Evolutionary conservation across 2,888 invertebrate genomes (phyloP).

Genomic region (Saturnia japonica): DNA sequence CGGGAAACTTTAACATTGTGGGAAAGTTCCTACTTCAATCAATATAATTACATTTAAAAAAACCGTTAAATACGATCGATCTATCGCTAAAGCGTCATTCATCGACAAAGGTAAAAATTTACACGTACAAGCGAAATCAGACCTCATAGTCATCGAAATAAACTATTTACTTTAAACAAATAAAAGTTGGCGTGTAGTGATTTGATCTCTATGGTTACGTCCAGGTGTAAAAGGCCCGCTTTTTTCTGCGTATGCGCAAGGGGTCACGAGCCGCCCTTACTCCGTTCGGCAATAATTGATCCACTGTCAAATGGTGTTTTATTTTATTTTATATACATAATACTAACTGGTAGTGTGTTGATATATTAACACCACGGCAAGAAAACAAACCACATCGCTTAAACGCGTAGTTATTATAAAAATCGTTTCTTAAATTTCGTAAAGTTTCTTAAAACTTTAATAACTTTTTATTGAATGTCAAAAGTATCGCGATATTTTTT

Average conservation of each 20-base stretch:
- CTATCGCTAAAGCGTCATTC: neutral
- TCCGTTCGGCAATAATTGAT: constrained; percentile 34
- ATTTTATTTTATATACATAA: neutral
- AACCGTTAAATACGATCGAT: constrained; percentile 12
- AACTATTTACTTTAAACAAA: neutral
- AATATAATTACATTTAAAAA: neutral
- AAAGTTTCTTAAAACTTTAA: too few species aligned
- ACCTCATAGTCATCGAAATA: neutral
- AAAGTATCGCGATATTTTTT: too few species aligned
- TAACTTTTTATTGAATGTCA: too few species aligned
- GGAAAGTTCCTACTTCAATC: neutral
- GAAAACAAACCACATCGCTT: too few species aligned
- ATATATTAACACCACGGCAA: too few species aligned
- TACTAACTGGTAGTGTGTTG: neutral
- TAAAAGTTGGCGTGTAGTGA: constrained; percentile 59
- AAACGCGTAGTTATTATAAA: too few species aligned
- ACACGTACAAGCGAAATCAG: neutral
- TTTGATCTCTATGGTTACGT: constrained; percentile 79
- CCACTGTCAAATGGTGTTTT: constrained; percentile 52
- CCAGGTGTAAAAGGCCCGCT: constrained; percentile 68
- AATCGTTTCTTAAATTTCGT: too few species aligned
- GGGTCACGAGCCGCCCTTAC: constrained; percentile 57
- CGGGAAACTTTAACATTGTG: neutral
- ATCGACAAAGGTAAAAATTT: neutral
- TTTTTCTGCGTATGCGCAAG: constrained; percentile 50